Evolutionary conservation across 2,888 invertebrate genomes (phyloP), one percentile per base, ranked within the genome.

Genomic region (Rhabditoides inermis): DNA sequence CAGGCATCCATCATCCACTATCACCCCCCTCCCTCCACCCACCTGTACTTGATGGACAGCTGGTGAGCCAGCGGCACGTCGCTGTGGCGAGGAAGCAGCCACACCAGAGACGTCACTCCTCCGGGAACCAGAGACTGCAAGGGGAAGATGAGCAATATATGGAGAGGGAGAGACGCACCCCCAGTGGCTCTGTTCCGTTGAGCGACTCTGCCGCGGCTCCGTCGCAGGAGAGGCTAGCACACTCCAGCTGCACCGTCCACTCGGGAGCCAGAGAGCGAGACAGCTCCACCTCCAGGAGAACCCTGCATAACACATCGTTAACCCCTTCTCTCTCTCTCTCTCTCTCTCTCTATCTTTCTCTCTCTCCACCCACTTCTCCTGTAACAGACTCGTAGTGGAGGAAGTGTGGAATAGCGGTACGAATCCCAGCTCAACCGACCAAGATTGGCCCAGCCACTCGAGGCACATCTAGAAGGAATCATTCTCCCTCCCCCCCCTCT

Each of bases 231-330:
- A 68, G 45, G 15, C 41, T 42, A 6, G 63, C 59, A 20, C 49
- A 48, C 7, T 54, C 49, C 15, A 69, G 56, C 3, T 58, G 35
- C n/a, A 69, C 60, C 23, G 51, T 55, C 53, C 53, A 57, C n/a
- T 51, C 51, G 7, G 45, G 35, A 20, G 58, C 67, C 46, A 58
- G 56, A n/a, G 51, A 57, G 40, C 59, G 61, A 48, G 53, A 59
- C n/a, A 67, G 49, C 40, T 73, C 73, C 37, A 70, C 55, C 51
- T 70, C 69, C 25, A 72, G 57, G 1, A 73, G 56, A 18, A 66
- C 59, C 35, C 69, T 67, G 51, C 20, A 28, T 52, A 53, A 10
- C 37, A 42, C 26, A 35, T 18, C 6, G 36, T 40, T 40, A 46
- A 35, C 32, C 3, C 3, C 20, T 6, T 47, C 6, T 23, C 18